Evolutionary conservation across 2,888 invertebrate genomes (phyloP).

Genomic region (Synergus laeviventris): DNA sequence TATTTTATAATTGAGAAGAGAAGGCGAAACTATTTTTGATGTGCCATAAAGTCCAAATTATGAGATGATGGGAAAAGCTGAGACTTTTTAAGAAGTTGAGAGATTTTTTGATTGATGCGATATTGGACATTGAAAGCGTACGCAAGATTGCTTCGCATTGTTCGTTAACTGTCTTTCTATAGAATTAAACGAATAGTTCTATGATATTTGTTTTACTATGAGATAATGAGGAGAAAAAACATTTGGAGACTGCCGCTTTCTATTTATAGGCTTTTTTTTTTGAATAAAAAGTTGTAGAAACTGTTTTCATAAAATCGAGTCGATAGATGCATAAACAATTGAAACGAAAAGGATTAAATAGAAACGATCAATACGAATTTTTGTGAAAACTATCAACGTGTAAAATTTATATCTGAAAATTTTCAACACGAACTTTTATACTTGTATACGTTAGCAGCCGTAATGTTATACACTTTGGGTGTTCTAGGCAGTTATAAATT

Average conservation of each 20-base stretch:
- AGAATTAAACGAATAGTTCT: conserved; percentile 11
- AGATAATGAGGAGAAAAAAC: conserved; percentile 18
- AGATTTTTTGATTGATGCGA: conserved; percentile 23
- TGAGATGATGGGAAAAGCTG: conserved; percentile 10
- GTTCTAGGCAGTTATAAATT: conserved; percentile 30
- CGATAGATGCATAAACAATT: conserved; percentile 21
- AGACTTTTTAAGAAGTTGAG: neutral
- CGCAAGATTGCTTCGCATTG: conserved; percentile 27
- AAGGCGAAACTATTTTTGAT: conserved; percentile 38
- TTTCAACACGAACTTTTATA: conserved; percentile 28
- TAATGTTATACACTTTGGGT: conserved; percentile 34
- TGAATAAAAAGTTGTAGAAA: neutral
- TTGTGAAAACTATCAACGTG: neutral
- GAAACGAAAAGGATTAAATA: conserved; percentile 9
- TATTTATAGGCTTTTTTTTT: conserved; percentile 15
- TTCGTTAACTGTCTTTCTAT: conserved; percentile 8
- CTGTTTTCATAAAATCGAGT: conserved; percentile 9
- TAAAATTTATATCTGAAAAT: conserved; percentile 11
- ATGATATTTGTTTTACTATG: conserved; percentile 4
- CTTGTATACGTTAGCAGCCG: conserved; percentile 33
- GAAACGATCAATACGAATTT: conserved; percentile 15
- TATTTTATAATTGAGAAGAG: conserved; percentile 22
- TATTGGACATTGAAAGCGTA: conserved; percentile 17
- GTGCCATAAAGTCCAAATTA: conserved; percentile 40
- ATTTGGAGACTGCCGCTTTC: conserved; percentile 34